Base-by-base conservation (phyloP, 2,888 invertebrate species). In the Amphipyra tragopoginis region DNA sequence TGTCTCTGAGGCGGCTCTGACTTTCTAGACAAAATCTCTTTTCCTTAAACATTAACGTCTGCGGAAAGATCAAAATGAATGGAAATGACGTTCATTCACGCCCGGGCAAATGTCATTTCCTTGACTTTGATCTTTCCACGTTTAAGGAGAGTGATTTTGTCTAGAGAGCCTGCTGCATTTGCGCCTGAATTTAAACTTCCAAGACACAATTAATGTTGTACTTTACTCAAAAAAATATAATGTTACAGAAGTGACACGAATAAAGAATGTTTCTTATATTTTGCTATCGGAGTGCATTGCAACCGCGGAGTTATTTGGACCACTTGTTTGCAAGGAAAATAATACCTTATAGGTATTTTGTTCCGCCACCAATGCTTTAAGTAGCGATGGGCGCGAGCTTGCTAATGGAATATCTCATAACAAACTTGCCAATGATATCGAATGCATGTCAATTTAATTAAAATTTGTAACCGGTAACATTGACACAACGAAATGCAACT, bases 391-490 rank as follows among this genome's bases (percentile, higher is more conserved):
- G 1, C 9, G 9, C 10, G 9, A 36, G 5, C 11, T 36, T 6
- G 7, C 36, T 36, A 36, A 1, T 36, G 9, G 3, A 36, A 2
- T 7, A 36, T 36, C 10, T 36, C 10, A 36, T 36, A 36, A 36
- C 21, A 15, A 38, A 9, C 7, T 15, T 5, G 0, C 9, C 10
- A 5, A 44, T 21, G 21, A 51, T 38, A 10, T 8, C 0, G 2
- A 38, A 43, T 2, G 8, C 14, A n/a, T 52, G 33, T 52, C 9
- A 11, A 40, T 40, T 56, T 56, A 48, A 40, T 40, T 21, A 6
- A 42, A 40, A 40, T 40, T 33, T 40, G 1, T 15, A 4, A 10
- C 0, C 7, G 40, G 14, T 40, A 40, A 40, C 13, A 5, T 40
- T 14, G 6, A 10, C 11, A 42, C 11, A 15, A 5, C 10, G 4